Evolutionary conservation across 2,113 vertebrate species (phyloP).

Genomic region (Dipodomys ordii): DNA sequence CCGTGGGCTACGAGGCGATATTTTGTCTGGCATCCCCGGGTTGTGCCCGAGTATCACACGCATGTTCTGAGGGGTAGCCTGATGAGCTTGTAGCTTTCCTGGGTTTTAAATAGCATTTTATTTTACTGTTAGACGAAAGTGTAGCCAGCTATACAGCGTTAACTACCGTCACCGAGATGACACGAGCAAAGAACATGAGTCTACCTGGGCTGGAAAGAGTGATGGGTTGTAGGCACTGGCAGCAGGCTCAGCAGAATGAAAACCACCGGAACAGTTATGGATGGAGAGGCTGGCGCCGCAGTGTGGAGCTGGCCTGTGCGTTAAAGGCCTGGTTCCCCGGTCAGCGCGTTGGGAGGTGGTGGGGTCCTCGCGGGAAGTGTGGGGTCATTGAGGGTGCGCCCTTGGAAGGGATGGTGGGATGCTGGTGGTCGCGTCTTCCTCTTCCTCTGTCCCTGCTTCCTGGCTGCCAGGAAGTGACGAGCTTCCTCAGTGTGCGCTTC

Average conservation of each 20-base stretch:
- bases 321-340: background rate
- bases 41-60: background rate
- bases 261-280: background rate
- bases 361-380: background rate
- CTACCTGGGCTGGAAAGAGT: background rate
- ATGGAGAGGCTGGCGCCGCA: no score
- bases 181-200: background rate
- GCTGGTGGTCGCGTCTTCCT: no score
- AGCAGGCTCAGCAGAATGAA: background rate
- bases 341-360: background rate
- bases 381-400: background rate
- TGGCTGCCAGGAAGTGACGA: background rate
- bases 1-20: background rate
- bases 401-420: background rate
- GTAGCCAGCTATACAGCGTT: background rate
- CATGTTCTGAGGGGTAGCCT: background rate
- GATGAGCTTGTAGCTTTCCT: background rate
- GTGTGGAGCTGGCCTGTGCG: background rate
- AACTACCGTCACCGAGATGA: background rate
- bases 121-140: slow-evolving; percentile 32
- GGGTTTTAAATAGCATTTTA: background rate
- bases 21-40: background rate
- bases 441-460: background rate
- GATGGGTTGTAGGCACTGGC: background rate
- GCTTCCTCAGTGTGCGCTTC: no score